A percentile compares a stretch with the other conserved stretches of the same genome.
These are phyloP conservation scores for Acanthopagrus latus DNA, from an alignment of 2,797 vertebrate species.

Conservation along the genomic window DNA sequence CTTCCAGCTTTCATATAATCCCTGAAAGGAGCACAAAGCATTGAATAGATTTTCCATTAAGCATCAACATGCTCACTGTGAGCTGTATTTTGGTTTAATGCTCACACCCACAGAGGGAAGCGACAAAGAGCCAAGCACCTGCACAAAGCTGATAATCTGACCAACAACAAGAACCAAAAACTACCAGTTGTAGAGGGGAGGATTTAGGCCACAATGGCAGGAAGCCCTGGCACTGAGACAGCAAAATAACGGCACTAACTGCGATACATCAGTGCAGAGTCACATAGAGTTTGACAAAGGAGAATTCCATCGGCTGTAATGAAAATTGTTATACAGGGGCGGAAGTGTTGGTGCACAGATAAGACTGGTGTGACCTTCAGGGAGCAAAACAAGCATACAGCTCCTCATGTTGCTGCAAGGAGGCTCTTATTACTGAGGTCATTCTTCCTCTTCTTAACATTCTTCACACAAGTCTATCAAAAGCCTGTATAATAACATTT, in stretches of 20 bases:
- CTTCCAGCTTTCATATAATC: not conserved
- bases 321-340: slow-evolving; percentile 48
- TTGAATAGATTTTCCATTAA: not conserved
- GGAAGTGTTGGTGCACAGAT: slow-evolving; percentile 72
- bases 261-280: slow-evolving; percentile 40
- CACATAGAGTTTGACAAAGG: slow-evolving; percentile 31
- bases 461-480: not conserved
- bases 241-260: slow-evolving; percentile 25
- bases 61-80: not conserved
- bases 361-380: slow-evolving; percentile 65
- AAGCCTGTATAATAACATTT: not conserved
- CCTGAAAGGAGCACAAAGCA: not conserved
- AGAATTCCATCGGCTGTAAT: slow-evolving; percentile 31
- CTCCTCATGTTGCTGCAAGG: slow-evolving; percentile 33
- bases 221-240: slow-evolving; percentile 62
- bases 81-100: slow-evolving; percentile 1
- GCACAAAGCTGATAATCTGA: slow-evolving; percentile 38
- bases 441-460: not conserved
- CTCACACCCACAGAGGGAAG: slow-evolving; percentile 6
- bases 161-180: slow-evolving; percentile 7
- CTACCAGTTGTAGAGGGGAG: not conserved
- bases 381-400: slow-evolving; percentile 54
- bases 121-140: slow-evolving; percentile 31
- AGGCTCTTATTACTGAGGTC: not conserved
- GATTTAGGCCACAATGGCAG: slow-evolving; percentile 69